Evolutionary conservation across 2,797 vertebrate species (phyloP), one percentile per base, ranked within the genome.

Genomic region (Psittacula derbiana): DNA sequence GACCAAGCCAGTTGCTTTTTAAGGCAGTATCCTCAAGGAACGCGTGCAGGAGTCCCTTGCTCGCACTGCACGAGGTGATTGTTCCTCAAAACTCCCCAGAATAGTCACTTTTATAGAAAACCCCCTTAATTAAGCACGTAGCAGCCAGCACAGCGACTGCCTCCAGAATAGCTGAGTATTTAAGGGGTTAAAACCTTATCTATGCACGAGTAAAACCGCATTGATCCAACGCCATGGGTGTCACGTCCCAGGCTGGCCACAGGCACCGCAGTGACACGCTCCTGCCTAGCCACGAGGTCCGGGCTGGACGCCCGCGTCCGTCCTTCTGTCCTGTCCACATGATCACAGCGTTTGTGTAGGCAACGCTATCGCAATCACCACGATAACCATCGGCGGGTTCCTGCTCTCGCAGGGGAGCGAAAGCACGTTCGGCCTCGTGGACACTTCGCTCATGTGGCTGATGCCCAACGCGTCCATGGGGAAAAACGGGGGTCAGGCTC

Each of bases 151-250:
- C n/a, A 21, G 40, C 6, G 9, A 11, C 40, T 3, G 61, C 52
- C 10, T 70, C 60, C 27, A 27, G 43, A n/a, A 36, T 21, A 24
- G 2, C 43, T 3, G n/a, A 30, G 6, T 14, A 5, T 25, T 1
- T 1, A 20, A 38, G 76, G 31, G 33, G 25, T 25, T 13, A 11
- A 71, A 43, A 2, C 8, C 16, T 4, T 28, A 8, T n/a, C 4
- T 16, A 17, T 2, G 12, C 46, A 10, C 40, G 5, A 11, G 33
- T 5, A 33, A 18, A 3, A 38, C 17, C 0, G 4, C 80, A 47
- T 1, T 12, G 33, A 69, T 17, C 43, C 60, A 10, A 0, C 40
- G 8, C 8, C 61, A 2, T 0, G 7, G 1, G 28, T 28, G 58
- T 27, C 71, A 52, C 62, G 25, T 13, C 64, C 64, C 14, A 11